phyloP scores from a whole-genome alignment of 2,113 vertebrate genomes.

The Anoplopoma fimbria region DNA sequence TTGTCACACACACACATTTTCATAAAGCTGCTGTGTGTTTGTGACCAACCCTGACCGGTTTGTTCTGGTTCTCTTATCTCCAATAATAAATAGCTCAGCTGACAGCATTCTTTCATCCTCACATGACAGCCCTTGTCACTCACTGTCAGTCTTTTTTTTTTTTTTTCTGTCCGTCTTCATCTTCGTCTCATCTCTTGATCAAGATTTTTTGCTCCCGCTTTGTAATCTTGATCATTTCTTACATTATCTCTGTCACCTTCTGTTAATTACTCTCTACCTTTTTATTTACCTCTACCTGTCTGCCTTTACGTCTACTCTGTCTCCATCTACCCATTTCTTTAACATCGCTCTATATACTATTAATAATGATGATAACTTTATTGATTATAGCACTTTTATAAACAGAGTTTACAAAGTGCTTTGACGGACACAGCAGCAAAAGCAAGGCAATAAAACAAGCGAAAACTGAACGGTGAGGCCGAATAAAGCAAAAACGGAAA shows the following conservation, averaged over 20 bases:
- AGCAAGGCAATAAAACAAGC: no score
- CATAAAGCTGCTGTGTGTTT: no score
- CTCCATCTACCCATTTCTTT: no score
- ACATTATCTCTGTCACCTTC: background rate
- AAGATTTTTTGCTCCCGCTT: background rate
- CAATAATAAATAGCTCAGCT: constrained; percentile 80
- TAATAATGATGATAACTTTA: no score
- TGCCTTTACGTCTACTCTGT: no score
- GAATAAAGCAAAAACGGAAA: no score
- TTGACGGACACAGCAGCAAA: no score
- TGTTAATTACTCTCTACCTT: background rate
- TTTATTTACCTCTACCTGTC: background rate
- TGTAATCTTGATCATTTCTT: background rate
- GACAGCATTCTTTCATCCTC: constrained; percentile 80
- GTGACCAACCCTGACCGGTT: constrained; percentile 66
- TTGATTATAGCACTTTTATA: no score
- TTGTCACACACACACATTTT: background rate
- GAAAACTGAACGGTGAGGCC: no score
- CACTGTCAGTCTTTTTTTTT: constrained; percentile 19
- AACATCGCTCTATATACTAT: no score
- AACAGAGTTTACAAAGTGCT: no score
- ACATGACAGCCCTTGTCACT: constrained; percentile 76
- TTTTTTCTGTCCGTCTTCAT: constrained; percentile 12
- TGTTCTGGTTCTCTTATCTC: constrained; percentile 76
- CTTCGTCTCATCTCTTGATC: background rate